Evolutionary conservation across 2,113 vertebrate species (phyloP).

Genomic region (Riparia riparia): DNA sequence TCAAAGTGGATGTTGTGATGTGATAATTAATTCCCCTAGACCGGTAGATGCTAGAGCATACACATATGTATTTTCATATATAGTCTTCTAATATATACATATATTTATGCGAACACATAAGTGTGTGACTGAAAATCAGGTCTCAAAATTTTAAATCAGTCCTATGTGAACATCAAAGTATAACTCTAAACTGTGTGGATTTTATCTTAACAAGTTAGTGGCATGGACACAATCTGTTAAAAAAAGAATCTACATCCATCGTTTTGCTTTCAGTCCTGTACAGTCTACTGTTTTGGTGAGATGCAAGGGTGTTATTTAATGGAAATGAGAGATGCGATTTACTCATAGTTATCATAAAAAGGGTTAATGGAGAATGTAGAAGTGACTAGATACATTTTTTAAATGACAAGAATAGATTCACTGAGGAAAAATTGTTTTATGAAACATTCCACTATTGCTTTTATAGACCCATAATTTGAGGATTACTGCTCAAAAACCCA

Average conservation of each 20-base stretch:
- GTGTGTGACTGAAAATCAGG: neutral
- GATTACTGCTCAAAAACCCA: conserved; percentile 46
- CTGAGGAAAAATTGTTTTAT: too few species aligned
- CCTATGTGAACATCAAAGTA: neutral
- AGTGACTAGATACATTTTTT: too few species aligned
- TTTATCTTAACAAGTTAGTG: conserved; percentile 45
- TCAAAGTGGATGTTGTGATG: neutral
- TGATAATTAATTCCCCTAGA: neutral
- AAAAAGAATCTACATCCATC: neutral
- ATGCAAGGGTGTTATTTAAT: neutral
- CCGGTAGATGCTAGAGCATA: neutral
- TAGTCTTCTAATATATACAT: neutral
- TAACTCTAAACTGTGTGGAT: neutral
- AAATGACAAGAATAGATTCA: too few species aligned
- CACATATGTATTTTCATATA: neutral
- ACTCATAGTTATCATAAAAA: conserved; percentile 33
- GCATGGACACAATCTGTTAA: neutral
- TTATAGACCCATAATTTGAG: conserved; percentile 58
- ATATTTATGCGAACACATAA: neutral
- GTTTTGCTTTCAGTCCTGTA: neutral
- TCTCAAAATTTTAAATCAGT: neutral
- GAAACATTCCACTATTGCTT: conserved; percentile 13
- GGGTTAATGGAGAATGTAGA: conserved; percentile 43
- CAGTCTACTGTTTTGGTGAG: neutral
- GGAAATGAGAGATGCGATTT: conserved; percentile 4